Conservation (phyloP, 1,140 invertebrate species). For the Drosophila melanica region DNA sequence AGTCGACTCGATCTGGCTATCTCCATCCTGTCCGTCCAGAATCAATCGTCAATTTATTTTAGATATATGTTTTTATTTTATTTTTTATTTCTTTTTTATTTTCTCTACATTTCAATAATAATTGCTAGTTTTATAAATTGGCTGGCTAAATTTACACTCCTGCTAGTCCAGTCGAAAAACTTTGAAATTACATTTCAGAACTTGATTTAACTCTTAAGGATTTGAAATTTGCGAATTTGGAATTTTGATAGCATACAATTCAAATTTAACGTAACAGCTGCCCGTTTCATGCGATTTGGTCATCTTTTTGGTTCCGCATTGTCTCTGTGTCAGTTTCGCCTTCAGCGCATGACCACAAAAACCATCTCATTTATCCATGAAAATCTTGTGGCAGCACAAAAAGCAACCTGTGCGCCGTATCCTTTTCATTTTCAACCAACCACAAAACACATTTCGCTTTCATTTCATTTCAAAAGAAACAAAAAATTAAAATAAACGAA, state of each 20-base stretch:
- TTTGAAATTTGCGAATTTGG: constrained; percentile 4
- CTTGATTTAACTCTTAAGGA: background rate
- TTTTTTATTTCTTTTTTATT: background rate
- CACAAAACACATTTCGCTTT: constrained; percentile 79
- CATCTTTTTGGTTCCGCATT: constrained; percentile 4
- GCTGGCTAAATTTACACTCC: background rate
- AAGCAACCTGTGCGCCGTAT: constrained; percentile 65
- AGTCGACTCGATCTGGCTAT: too few relatives aligned
- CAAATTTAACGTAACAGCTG: constrained; percentile 55
- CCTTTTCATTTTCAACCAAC: constrained; percentile 76
- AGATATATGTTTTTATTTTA: background rate
- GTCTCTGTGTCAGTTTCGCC: constrained; percentile 57
- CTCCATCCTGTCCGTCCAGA: too few relatives aligned
- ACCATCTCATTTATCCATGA: constrained; percentile 81
- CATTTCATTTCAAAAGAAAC: constrained; percentile 67
- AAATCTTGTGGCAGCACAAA: constrained; percentile 69
- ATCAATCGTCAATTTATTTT: background rate
- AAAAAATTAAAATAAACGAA: constrained; percentile 8
- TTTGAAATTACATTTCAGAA: constrained; percentile 27
- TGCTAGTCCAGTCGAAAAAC: background rate
- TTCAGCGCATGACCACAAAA: constrained; percentile 68
- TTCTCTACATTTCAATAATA: background rate
- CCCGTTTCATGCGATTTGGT: constrained; percentile 51
- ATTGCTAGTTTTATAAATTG: background rate
- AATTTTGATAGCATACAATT: constrained; percentile 4